A percentile compares a stretch with the other conserved stretches of the same genome.
phyloP scores from a whole-genome alignment of 2,797 vertebrate species.

The Novumbra hubbsi region DNA sequence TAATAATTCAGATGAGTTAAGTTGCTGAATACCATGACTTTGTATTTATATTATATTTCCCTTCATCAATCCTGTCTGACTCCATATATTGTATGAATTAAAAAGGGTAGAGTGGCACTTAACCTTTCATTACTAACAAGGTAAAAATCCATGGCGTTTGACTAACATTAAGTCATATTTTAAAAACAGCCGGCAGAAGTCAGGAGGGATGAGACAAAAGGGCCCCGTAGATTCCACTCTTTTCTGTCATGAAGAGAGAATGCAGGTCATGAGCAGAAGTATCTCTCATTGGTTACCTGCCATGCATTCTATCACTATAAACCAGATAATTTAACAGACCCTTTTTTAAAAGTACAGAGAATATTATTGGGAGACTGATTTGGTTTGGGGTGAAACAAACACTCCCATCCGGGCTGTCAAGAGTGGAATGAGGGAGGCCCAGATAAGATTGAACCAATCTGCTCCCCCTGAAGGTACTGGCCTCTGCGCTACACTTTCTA shows the following conservation, averaged over 20 bases:
- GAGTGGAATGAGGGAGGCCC: background rate
- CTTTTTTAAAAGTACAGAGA: background rate
- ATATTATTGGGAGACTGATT: background rate
- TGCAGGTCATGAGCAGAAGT: too few species aligned
- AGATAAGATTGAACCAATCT: constrained; percentile 5
- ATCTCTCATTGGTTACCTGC: background rate
- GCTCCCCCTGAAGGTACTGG: background rate
- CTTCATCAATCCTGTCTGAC: too few species aligned
- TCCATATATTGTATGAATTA: too few species aligned
- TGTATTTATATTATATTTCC: too few species aligned
- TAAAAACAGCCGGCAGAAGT: constrained; percentile 35
- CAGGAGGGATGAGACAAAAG: background rate
- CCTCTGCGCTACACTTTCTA: background rate
- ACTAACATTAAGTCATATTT: constrained; percentile 34
- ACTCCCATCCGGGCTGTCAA: background rate
- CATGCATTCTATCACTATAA: background rate
- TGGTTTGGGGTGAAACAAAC: background rate
- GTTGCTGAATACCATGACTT: too few species aligned
- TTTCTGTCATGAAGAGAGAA: background rate
- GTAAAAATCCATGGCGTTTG: constrained; percentile 15
- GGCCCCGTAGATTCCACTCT: background rate
- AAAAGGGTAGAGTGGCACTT: too few species aligned
- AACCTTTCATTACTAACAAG: background rate
- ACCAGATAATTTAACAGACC: background rate
- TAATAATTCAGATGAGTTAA: too few species aligned